Evolutionary conservation across 2,797 vertebrate species (phyloP).

Genomic region (Acipenser oxyrinchus): DNA sequence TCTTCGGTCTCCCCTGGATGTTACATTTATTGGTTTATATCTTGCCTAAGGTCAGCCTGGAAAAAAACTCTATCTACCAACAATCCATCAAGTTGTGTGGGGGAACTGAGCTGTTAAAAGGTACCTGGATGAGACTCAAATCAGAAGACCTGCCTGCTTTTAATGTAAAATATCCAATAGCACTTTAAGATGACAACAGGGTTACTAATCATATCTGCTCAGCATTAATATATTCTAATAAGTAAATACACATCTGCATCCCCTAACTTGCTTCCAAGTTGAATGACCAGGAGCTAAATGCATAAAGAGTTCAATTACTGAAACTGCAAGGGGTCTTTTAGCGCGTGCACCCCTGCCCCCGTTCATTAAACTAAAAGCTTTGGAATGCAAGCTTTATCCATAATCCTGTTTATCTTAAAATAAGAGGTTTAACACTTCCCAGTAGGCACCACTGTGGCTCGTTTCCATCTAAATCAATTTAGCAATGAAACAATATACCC

Average conservation of each 20-base stretch:
- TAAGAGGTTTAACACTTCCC: constrained; percentile 66
- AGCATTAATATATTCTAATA: constrained; percentile 27
- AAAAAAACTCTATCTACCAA: too few species aligned
- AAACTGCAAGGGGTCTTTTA: constrained; percentile 34
- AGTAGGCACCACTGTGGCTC: constrained; percentile 41
- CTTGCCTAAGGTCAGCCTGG: too few species aligned
- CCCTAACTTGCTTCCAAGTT: constrained; percentile 35
- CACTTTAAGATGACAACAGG: too few species aligned
- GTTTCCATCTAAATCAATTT: constrained; percentile 52
- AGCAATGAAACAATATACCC: constrained; percentile 59
- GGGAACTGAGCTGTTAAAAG: too few species aligned
- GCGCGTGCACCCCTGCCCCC: constrained; percentile 31
- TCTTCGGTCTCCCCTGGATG: too few species aligned
- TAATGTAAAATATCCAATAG: too few species aligned
- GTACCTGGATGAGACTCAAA: too few species aligned
- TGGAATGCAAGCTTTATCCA: constrained; percentile 51
- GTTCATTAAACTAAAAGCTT: constrained; percentile 44
- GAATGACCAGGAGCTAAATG: constrained; percentile 48
- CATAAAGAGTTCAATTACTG: constrained; percentile 50
- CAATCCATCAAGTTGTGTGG: too few species aligned
- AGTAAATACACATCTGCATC: constrained; percentile 40
- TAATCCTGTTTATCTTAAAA: constrained; percentile 75
- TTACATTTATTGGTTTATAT: too few species aligned
- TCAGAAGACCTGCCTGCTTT: too few species aligned
- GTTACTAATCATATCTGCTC: not conserved